Evolutionary conservation across 2,888 invertebrate genomes (phyloP).

Genomic region (Syrphus vitripennis): DNA sequence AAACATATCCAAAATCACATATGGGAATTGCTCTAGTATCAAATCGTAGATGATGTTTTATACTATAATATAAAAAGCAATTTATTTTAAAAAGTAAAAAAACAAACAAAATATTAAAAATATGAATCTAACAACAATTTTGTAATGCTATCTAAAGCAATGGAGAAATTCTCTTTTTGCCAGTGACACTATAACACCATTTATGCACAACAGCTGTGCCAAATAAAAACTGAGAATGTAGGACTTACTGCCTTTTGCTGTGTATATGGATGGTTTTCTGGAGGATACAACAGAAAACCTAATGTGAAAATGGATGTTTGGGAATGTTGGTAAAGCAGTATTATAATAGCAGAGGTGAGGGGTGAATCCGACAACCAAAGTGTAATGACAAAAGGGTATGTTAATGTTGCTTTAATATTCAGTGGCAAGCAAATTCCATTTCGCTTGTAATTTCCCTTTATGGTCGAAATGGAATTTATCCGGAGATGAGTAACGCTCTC

Average conservation of each 20-base stretch:
- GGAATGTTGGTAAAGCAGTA: background rate
- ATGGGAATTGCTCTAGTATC: no score
- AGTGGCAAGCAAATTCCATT: conserved; percentile 72
- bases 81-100: no score
- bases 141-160: background rate
- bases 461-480: conserved; percentile 70
- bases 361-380: conserved; percentile 59
- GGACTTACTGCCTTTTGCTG: conserved; percentile 26
- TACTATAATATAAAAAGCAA: no score
- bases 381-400: conserved; percentile 71
- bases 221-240: conserved; percentile 36
- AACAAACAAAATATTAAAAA: background rate
- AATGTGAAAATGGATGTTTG: conserved; percentile 44
- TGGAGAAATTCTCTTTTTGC: conserved; percentile 11
- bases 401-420: conserved; percentile 71
- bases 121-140: background rate
- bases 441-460: conserved; percentile 72
- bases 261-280: conserved; percentile 9
- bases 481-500: conserved; percentile 70
- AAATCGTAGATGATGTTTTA: no score
- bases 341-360: conserved; percentile 17
- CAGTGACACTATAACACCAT: conserved; percentile 48
- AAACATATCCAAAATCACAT: no score
- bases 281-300: conserved; percentile 40
- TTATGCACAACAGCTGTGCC: conserved; percentile 14